These are phyloP conservation scores for Eupithecia subfuscata DNA, from an alignment of 2,888 invertebrate genomes.

Conservation along the genomic window DNA sequence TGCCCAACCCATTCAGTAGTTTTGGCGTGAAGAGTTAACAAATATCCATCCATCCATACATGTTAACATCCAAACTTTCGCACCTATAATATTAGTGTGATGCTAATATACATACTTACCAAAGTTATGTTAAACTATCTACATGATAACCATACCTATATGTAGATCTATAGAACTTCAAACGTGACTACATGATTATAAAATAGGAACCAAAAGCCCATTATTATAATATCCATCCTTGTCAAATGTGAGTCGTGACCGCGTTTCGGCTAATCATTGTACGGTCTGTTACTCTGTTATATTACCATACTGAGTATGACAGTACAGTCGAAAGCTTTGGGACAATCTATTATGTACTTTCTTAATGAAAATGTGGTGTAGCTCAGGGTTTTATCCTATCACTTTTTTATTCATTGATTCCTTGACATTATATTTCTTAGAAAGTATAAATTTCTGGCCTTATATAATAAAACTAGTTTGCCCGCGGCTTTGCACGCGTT, in stretches of 20 bases:
- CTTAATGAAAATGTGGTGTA: background rate
- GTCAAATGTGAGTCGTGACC: slow-evolving; percentile 55
- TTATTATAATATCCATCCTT: slow-evolving; percentile 35
- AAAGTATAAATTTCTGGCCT: background rate
- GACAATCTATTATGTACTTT: background rate
- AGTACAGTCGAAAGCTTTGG: slow-evolving; percentile 17
- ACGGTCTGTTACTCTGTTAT: slow-evolving; percentile 37
- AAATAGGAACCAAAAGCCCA: slow-evolving; percentile 27
- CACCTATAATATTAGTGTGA: too few relatives aligned
- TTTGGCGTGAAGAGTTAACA: too few relatives aligned
- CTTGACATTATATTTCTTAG: background rate
- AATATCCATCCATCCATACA: too few relatives aligned
- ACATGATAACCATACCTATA: background rate
- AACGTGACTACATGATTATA: slow-evolving; percentile 31
- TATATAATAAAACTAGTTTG: too few relatives aligned
- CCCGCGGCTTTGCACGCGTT: too few relatives aligned
- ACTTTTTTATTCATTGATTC: background rate
- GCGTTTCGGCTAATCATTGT: slow-evolving; percentile 64
- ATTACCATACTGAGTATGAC: slow-evolving; percentile 18
- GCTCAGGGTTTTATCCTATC: background rate
- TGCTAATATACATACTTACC: too few relatives aligned
- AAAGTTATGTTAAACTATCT: background rate
- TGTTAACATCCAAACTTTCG: too few relatives aligned
- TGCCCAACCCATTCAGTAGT: too few relatives aligned
- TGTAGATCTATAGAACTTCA: slow-evolving; percentile 21